These are phyloP conservation scores for Diphyllodes magnificus DNA, from an alignment of 2,113 vertebrate species.

Conservation along the genomic window DNA sequence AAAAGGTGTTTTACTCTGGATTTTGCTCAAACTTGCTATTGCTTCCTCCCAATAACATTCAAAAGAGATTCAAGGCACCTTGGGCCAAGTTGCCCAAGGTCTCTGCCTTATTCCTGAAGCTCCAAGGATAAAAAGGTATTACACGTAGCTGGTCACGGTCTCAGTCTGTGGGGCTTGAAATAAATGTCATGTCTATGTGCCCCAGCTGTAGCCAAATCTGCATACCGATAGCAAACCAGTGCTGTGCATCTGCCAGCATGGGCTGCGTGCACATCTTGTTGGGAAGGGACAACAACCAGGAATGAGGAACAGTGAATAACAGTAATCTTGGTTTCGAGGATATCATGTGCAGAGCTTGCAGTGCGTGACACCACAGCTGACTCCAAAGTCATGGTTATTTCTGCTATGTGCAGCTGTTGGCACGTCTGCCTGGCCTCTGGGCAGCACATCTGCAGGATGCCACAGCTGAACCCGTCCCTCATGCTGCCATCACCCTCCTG, in stretches of 20 bases:
- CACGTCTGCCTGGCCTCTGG: background rate
- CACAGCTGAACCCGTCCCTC: background rate
- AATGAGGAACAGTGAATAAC: constrained; percentile 8
- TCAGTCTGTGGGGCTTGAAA: background rate
- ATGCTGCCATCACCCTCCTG: background rate
- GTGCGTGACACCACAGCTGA: background rate
- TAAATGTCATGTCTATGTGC: rapidly evolving
- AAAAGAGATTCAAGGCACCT: background rate
- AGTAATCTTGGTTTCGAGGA: background rate
- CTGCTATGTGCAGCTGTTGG: background rate
- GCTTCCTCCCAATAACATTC: background rate
- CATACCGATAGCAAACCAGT: background rate
- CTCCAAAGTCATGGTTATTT: background rate
- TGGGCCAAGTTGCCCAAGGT: background rate
- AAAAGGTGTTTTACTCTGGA: background rate
- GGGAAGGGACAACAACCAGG: background rate
- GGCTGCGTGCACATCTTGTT: rapidly evolving
- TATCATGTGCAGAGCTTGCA: background rate
- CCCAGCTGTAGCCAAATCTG: background rate
- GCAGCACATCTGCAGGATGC: background rate
- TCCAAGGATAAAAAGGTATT: background rate
- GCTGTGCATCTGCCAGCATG: background rate
- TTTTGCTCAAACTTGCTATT: background rate
- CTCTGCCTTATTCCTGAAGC: background rate
- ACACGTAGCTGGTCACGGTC: background rate